A percentile compares a stretch with the other conserved stretches of the same genome.
Evolutionary conservation across 2,113 vertebrate species (phyloP).

Genomic region (Cardinalis cardinalis): DNA sequence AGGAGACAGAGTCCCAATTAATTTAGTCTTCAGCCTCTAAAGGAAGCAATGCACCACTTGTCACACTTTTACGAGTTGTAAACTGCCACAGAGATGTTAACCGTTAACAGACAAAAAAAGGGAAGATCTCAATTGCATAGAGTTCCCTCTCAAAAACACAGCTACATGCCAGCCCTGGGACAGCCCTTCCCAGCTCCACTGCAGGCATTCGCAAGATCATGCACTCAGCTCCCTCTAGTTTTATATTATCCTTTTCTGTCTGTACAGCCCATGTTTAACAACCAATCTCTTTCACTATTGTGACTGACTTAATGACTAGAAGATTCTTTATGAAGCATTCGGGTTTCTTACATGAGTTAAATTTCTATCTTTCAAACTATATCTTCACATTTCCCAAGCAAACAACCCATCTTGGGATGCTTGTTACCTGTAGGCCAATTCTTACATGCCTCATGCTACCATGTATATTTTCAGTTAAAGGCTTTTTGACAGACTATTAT

Average conservation of each 20-base stretch:
- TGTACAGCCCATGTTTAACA: neutral
- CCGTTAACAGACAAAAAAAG: neutral
- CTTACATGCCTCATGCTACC: neutral
- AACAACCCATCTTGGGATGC: neutral
- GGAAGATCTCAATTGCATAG: neutral
- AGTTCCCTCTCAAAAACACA: neutral
- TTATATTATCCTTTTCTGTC: neutral
- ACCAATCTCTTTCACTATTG: neutral
- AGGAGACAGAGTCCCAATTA: neutral
- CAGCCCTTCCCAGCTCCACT: neutral
- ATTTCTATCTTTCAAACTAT: neutral
- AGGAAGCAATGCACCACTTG: neutral
- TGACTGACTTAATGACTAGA: neutral
- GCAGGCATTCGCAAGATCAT: neutral
- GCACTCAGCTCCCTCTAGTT: neutral
- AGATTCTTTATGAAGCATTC: neutral
- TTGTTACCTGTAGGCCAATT: neutral
- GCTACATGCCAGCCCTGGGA: neutral
- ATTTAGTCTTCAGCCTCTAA: neutral
- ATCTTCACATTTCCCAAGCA: neutral
- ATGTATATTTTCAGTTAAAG: conserved; percentile 1
- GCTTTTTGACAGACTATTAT: conserved; percentile 19
- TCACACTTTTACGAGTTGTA: neutral
- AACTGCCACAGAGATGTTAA: neutral
- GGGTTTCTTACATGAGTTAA: neutral